A percentile compares a stretch with the other conserved stretches of the same genome.
These are phyloP conservation scores for Aphyosemion australe DNA, from an alignment of 2,113 vertebrate genomes.

Conservation along the genomic window DNA sequence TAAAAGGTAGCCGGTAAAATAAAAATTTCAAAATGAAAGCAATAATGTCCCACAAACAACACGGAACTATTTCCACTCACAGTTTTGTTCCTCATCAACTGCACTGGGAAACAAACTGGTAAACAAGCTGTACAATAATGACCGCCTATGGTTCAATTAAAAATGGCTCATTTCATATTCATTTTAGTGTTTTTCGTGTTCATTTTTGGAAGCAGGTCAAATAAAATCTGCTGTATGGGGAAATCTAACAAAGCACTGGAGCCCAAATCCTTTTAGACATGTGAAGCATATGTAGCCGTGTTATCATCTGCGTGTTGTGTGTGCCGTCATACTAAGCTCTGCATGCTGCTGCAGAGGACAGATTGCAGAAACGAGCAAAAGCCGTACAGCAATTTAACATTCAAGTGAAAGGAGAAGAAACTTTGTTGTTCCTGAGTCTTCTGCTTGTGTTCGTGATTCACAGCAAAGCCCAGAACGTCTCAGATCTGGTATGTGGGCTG, in stretches of 20 bases:
- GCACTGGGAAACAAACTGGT: no score
- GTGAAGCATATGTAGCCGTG: background rate
- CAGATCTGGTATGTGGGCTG: constrained; percentile 54
- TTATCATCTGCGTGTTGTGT: background rate
- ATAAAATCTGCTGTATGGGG: constrained; percentile 19
- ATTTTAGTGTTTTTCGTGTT: no score
- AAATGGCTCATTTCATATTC: constrained; percentile 31
- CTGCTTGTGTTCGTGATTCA: constrained; percentile 61
- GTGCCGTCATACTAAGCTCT: background rate
- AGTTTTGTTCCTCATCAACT: no score
- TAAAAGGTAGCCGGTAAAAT: no score
- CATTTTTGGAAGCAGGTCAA: constrained; percentile 49
- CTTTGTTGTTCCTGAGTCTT: constrained; percentile 40
- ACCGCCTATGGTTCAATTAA: no score
- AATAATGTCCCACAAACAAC: no score
- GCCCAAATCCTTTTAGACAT: constrained; percentile 15
- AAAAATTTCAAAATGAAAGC: no score
- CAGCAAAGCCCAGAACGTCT: constrained; percentile 34
- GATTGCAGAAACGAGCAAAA: constrained; percentile 10
- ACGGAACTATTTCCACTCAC: no score
- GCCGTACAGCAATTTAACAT: background rate
- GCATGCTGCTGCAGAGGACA: background rate
- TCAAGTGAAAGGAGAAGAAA: constrained; percentile 29
- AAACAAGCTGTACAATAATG: no score
- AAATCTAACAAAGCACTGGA: constrained; percentile 9